Evolutionary conservation across 2,888 invertebrate species (phyloP).

Genomic region (Epiblema foenella): DNA sequence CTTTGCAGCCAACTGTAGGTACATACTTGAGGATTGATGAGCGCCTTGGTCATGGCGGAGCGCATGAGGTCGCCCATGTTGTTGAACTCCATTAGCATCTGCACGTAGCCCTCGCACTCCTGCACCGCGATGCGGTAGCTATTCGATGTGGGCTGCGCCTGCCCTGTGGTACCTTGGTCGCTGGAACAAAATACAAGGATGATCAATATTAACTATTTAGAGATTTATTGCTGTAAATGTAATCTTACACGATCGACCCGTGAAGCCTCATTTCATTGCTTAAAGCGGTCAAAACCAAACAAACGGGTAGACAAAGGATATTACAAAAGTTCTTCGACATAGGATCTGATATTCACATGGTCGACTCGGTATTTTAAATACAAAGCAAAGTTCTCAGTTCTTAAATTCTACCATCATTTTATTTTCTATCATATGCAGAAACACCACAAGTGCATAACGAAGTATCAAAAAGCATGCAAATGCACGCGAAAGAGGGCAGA

Average conservation of each 20-base stretch:
- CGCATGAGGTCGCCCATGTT: slow-evolving; percentile 99
- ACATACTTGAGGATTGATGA: slow-evolving; percentile 92
- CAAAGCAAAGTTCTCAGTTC: background rate
- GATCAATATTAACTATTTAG: background rate
- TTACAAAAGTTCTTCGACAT: too few relatives aligned
- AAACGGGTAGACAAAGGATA: too few relatives aligned
- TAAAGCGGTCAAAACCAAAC: too few relatives aligned
- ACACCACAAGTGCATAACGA: background rate
- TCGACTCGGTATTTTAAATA: too few relatives aligned
- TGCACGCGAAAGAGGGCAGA: background rate
- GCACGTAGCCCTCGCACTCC: slow-evolving; percentile 94
- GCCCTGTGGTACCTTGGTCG: slow-evolving; percentile 18
- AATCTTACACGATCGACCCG: too few relatives aligned
- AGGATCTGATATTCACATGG: too few relatives aligned
- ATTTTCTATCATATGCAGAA: background rate
- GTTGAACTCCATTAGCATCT: slow-evolving; percentile 96
- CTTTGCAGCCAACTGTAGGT: too few relatives aligned
- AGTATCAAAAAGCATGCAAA: background rate
- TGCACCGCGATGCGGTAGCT: slow-evolving; percentile 89
- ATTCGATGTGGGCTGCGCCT: slow-evolving; percentile 79
- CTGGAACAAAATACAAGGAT: slow-evolving; percentile 4
- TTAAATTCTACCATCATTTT: background rate
- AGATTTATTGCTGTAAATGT: background rate
- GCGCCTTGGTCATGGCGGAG: slow-evolving; percentile 94
- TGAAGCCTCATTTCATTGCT: too few relatives aligned